Conservation (phyloP, 1,140 invertebrate genomes). For the Macrostomum lignano region DNA sequence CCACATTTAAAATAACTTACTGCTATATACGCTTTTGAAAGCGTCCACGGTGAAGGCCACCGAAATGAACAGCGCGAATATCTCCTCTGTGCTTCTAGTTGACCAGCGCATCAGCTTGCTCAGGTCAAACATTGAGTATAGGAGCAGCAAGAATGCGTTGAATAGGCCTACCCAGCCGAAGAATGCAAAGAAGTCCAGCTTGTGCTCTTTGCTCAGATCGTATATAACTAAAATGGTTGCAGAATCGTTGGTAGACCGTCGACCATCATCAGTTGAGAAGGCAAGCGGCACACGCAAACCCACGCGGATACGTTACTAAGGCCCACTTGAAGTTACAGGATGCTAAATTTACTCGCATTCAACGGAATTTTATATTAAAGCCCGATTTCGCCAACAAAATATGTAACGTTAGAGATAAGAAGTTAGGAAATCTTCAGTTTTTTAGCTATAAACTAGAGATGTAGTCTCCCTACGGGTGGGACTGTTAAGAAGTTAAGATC, state of each 20-base stretch:
- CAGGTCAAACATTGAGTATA: conserved; percentile 35
- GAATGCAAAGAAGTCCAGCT: conserved; percentile 35
- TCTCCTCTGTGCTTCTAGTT: conserved; percentile 36
- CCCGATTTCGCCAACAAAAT: too few species aligned
- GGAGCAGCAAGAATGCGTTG: conserved; percentile 35
- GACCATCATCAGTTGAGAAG: not conserved
- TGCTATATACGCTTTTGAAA: too few species aligned
- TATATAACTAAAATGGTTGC: conserved; percentile 34
- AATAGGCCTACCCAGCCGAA: conserved; percentile 37
- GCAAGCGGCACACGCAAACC: conserved; percentile 9
- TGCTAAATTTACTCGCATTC: too few species aligned
- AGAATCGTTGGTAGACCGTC: too few species aligned
- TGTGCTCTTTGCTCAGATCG: conserved; percentile 34
- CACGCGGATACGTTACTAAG: conserved; percentile 38
- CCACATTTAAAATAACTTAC: too few species aligned
- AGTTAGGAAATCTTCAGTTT: too few species aligned
- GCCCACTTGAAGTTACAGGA: too few species aligned
- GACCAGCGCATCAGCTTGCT: conserved; percentile 37
- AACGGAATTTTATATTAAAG: too few species aligned
- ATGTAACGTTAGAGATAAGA: too few species aligned
- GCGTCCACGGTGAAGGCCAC: conserved; percentile 34
- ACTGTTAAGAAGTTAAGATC: too few species aligned
- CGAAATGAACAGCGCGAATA: conserved; percentile 35
- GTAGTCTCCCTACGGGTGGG: too few species aligned
- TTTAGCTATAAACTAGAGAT: too few species aligned